A percentile compares a stretch with the other conserved stretches of the same genome.
Evolutionary conservation across 1,140 invertebrate species (phyloP).

Genomic region (Magallana ariakensis): DNA sequence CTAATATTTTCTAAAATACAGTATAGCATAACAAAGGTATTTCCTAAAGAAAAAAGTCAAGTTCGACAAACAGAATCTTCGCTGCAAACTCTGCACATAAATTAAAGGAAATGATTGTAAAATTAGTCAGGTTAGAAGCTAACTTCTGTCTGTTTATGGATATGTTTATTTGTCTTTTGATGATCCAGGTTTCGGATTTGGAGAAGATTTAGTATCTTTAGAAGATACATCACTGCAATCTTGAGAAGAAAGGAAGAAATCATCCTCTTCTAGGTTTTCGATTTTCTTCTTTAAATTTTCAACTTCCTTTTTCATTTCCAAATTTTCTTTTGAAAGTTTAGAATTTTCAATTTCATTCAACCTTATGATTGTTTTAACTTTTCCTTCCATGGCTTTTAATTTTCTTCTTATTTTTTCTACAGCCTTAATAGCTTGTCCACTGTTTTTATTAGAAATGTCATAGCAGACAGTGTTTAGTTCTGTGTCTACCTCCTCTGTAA

Average conservation of each 20-base stretch:
- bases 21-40: not conserved
- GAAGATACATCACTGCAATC: not conserved
- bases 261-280: constrained; percentile 2
- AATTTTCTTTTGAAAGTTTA: not conserved
- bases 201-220: not conserved
- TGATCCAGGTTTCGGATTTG: not conserved
- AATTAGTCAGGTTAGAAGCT: constrained; percentile 3
- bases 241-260: not conserved
- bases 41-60: constrained; percentile 11
- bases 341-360: constrained; percentile 16
- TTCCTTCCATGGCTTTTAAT: constrained; percentile 16
- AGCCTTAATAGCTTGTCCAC: not conserved
- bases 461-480: not conserved
- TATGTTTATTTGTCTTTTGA: not conserved
- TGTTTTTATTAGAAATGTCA: constrained; percentile 6
- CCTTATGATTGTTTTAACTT: not conserved
- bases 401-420: constrained; percentile 14
- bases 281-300: constrained; percentile 16
- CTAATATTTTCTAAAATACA: not conserved
- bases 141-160: not conserved
- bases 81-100: not conserved
- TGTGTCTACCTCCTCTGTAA: not conserved
- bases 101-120: not conserved
- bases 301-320: not conserved
- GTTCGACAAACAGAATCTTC: not conserved